Evolutionary conservation across 2,888 invertebrate genomes (phyloP).

Genomic region (Bhutanitis thaidina): DNA sequence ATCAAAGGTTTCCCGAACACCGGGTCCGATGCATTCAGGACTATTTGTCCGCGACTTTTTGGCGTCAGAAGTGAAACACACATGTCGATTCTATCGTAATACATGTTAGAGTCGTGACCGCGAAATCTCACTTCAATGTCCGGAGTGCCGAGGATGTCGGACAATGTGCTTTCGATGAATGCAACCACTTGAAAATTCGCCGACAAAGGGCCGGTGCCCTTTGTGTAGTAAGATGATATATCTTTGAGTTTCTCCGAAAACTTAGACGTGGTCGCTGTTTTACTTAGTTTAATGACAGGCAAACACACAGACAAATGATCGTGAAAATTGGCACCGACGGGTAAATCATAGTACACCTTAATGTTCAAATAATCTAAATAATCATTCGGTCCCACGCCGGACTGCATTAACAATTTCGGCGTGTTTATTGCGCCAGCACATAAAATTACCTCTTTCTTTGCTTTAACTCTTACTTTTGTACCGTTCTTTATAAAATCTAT

Average conservation of each 20-base stretch:
- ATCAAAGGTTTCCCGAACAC: constrained; percentile 61
- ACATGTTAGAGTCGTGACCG: constrained; percentile 72
- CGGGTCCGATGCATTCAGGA: constrained; percentile 61
- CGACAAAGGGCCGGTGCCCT: constrained; percentile 62
- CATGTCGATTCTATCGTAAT: constrained; percentile 66
- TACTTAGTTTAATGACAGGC: constrained; percentile 60
- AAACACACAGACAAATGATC: constrained; percentile 69
- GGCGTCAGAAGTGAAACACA: constrained; percentile 67
- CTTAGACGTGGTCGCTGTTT: constrained; percentile 52
- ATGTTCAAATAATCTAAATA: constrained; percentile 68
- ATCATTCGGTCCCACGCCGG: constrained; percentile 66
- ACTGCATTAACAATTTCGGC: constrained; percentile 68
- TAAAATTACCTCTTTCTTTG: constrained; percentile 60
- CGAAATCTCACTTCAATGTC: constrained; percentile 68
- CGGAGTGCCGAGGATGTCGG: constrained; percentile 60
- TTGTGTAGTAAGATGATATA: constrained; percentile 61
- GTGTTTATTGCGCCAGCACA: constrained; percentile 68
- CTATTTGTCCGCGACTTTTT: constrained; percentile 63
- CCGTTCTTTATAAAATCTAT: constrained; percentile 66
- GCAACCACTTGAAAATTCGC: constrained; percentile 71
- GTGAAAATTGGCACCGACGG: constrained; percentile 70
- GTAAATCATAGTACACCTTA: constrained; percentile 51
- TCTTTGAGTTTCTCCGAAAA: constrained; percentile 66
- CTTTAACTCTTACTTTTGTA: constrained; percentile 48
- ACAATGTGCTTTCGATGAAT: constrained; percentile 58